Evolutionary conservation across 2,113 vertebrate species (phyloP).

Genomic region (Cinclus cinclus): DNA sequence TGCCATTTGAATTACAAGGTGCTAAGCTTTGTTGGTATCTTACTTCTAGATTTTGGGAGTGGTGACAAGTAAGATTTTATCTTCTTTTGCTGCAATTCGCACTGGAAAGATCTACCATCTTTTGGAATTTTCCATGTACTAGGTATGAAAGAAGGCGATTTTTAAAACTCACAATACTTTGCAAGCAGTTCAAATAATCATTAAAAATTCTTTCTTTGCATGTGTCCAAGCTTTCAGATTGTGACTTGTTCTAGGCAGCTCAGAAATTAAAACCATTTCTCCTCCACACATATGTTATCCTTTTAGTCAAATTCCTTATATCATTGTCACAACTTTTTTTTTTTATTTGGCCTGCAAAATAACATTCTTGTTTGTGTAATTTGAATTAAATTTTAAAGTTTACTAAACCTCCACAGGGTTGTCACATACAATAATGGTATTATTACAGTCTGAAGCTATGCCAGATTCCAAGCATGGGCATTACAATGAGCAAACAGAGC

Average conservation of each 20-base stretch:
- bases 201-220: background rate
- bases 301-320: background rate
- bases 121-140: background rate
- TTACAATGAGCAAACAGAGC: background rate
- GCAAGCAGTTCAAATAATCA: background rate
- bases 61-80: background rate
- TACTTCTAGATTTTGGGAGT: background rate
- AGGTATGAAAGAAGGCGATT: background rate
- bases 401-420: background rate
- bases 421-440: background rate
- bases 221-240: background rate
- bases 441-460: background rate
- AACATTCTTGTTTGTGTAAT: background rate
- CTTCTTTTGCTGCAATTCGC: background rate
- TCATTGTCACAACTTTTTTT: background rate
- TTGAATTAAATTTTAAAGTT: background rate
- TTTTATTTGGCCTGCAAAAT: background rate
- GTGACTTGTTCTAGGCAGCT: background rate
- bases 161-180: background rate
- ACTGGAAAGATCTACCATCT: background rate
- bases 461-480: background rate
- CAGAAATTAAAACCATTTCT: conserved; percentile 4
- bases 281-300: background rate
- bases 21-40: background rate
- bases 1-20: background rate